Evolutionary conservation across 2,888 invertebrate species (phyloP).

Genomic region (Coecobrya sp.): DNA sequence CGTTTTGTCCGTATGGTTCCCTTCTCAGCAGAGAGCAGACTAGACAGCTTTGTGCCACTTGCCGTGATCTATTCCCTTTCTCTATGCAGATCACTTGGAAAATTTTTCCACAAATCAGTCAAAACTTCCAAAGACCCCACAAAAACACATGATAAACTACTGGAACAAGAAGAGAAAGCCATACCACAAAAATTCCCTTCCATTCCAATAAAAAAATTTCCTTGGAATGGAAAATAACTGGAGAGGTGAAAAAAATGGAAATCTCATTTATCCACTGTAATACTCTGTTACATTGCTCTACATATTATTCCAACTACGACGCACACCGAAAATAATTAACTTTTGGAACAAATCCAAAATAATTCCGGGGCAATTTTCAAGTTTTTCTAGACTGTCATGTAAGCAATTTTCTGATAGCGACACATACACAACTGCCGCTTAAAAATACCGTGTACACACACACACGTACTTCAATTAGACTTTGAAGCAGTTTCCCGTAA

Average conservation of each 20-base stretch:
- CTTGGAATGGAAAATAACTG: not conserved
- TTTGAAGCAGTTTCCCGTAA: slow-evolving; percentile 13
- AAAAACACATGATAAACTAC: slow-evolving; percentile 59
- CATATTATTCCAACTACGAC: not conserved
- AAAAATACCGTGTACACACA: not conserved
- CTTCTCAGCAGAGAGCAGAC: slow-evolving; percentile 13
- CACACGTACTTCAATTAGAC: slow-evolving; percentile 35
- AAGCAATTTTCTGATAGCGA: slow-evolving; percentile 42
- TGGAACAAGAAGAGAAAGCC: slow-evolving; percentile 33
- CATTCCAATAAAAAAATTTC: slow-evolving; percentile 4
- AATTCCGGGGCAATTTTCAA: slow-evolving; percentile 32
- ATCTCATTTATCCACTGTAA: slow-evolving; percentile 40
- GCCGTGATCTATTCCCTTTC: slow-evolving; percentile 69
- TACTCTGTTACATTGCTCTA: not conserved
- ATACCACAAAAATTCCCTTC: slow-evolving; percentile 25
- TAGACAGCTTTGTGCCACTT: slow-evolving; percentile 59
- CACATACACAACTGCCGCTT: not conserved
- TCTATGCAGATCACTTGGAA: slow-evolving; percentile 74
- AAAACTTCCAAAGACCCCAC: slow-evolving; percentile 46
- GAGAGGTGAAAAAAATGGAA: slow-evolving; percentile 30
- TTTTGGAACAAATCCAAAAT: slow-evolving; percentile 69
- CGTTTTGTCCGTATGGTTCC: not conserved
- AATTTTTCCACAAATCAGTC: slow-evolving; percentile 79
- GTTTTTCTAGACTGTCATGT: not conserved
- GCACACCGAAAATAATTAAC: slow-evolving; percentile 70